Percentiles rank a stretch among this genome's conserved stretches.
Evolutionary conservation across 2,113 vertebrate species (phyloP).

Genomic region (Dipodomys ordii): DNA sequence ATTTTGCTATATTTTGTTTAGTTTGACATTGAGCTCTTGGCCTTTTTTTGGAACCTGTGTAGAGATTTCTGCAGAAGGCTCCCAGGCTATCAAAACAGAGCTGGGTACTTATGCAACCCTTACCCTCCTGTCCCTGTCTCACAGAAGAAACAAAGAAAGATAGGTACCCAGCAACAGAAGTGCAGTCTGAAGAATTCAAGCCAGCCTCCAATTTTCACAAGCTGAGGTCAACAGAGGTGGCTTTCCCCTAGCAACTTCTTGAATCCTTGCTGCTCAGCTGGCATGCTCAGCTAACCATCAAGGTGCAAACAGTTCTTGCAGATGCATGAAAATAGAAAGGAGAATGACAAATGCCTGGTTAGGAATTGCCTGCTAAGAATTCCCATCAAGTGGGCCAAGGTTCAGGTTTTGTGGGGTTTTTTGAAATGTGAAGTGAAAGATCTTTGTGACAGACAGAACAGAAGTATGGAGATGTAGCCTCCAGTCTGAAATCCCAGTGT

Average conservation of each 20-base stretch:
- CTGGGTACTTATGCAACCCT: conserved; percentile 42
- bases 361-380: conserved; percentile 5
- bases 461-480: not conserved
- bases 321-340: not conserved
- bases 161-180: conserved; percentile 74
- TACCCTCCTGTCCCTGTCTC: conserved; percentile 75
- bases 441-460: not conserved
- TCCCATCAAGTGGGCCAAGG: not conserved
- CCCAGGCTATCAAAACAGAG: conserved; percentile 64
- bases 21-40: not conserved
- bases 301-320: conserved; percentile 16
- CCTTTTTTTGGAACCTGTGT: conserved; percentile 65
- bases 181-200: conserved; percentile 63
- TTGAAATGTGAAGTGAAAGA: not conserved
- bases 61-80: conserved; percentile 34
- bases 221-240: conserved; percentile 30
- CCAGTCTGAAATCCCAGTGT: not conserved
- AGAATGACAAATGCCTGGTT: not conserved
- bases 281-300: not conserved
- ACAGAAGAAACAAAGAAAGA: conserved; percentile 73
- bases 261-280: not conserved
- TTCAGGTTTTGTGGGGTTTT: not conserved
- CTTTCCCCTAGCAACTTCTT: not conserved
- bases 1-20: not conserved
- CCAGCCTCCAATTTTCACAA: conserved; percentile 55